A percentile compares a stretch with the other conserved stretches of the same genome.
Conservation (phyloP, 2,888 invertebrate species). For the Crepidodera aurea region DNA sequence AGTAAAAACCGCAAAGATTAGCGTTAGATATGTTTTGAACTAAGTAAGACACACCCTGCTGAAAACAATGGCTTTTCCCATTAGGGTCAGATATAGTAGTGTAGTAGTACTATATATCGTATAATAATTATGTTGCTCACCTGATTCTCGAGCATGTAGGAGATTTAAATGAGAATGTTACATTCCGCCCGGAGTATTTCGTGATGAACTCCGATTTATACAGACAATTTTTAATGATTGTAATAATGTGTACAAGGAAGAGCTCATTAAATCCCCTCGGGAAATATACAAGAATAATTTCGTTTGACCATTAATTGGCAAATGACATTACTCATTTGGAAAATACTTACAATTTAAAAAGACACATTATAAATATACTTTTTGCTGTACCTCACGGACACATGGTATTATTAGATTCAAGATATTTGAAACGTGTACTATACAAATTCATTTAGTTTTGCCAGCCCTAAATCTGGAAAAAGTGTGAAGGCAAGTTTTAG, state of each 20-base stretch:
- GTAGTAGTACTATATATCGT: constrained; percentile 23
- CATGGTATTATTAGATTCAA: too few species aligned
- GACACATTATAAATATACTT: too few species aligned
- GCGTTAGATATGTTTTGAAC: constrained; percentile 16
- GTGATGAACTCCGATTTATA: constrained; percentile 34
- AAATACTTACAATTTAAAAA: too few species aligned
- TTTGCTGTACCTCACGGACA: too few species aligned
- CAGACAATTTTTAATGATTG: constrained; percentile 31
- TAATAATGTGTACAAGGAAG: constrained; percentile 34
- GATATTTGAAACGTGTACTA: too few species aligned
- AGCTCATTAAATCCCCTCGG: constrained; percentile 29
- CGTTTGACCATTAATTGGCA: background rate
- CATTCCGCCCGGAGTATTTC: constrained; percentile 32
- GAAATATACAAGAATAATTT: constrained; percentile 19
- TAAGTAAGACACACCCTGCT: constrained; percentile 21
- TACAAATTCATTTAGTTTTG: too few species aligned
- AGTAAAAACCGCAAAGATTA: constrained; percentile 19
- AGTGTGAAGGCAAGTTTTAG: too few species aligned
- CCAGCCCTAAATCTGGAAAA: too few species aligned
- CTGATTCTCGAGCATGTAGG: constrained; percentile 27
- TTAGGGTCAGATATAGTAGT: constrained; percentile 24
- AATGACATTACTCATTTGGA: constrained; percentile 1
- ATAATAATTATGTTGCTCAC: constrained; percentile 27
- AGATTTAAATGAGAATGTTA: constrained; percentile 34
- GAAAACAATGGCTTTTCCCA: constrained; percentile 20